Conservation (phyloP, 2,888 invertebrate genomes). For the Andrena hattorfiana region DNA sequence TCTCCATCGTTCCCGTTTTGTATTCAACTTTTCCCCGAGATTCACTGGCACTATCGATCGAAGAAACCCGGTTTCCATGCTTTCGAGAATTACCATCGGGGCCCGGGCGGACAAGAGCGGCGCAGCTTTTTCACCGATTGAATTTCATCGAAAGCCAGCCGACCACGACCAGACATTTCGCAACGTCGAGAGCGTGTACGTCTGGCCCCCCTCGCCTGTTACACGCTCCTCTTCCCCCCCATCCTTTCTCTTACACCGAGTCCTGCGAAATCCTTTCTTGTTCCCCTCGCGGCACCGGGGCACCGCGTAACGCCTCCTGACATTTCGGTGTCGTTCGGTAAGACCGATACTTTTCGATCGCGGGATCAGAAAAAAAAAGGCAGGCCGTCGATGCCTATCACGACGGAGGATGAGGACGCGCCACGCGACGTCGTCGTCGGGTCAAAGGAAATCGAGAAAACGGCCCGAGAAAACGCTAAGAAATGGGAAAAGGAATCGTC, state of each 20-base stretch:
- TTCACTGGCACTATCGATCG: neutral
- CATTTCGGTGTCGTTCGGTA: conserved; percentile 50
- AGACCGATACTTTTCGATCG: conserved; percentile 20
- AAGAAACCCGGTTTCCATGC: conserved; percentile 41
- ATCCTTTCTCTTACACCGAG: conserved; percentile 44
- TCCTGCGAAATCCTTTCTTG: conserved; percentile 57
- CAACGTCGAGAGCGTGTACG: conserved; percentile 42
- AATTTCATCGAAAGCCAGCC: conserved; percentile 68
- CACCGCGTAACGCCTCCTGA: conserved; percentile 48
- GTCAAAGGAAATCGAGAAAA: neutral
- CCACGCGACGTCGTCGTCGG: neutral
- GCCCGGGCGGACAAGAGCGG: conserved; percentile 7
- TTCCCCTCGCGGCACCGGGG: conserved; percentile 25
- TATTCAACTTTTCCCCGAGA: neutral
- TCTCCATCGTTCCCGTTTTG: neutral
- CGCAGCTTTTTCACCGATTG: conserved; percentile 61
- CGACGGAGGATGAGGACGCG: neutral
- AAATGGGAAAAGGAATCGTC: neutral
- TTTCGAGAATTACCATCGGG: conserved; percentile 47
- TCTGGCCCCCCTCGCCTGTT: neutral
- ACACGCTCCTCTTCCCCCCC: conserved; percentile 12
- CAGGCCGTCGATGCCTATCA: neutral
- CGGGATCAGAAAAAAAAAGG: neutral
- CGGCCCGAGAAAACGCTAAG: no score
- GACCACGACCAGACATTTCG: conserved; percentile 60